phyloP scores from a whole-genome alignment of 2,888 invertebrate species.

The Molorchus minor region DNA sequence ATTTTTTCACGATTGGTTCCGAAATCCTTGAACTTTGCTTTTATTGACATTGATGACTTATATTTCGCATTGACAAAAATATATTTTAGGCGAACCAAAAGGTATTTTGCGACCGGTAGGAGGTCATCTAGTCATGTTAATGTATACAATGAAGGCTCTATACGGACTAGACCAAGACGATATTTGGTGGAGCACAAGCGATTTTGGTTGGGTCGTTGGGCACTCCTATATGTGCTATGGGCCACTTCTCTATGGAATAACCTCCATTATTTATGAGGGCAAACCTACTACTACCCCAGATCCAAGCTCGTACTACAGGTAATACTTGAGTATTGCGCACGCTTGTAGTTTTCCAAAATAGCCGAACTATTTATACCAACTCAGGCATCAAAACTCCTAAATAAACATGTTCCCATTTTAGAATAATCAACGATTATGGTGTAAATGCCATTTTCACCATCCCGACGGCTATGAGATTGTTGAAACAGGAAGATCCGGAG shows the following conservation, averaged over 20 bases:
- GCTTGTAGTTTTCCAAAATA: too few species aligned
- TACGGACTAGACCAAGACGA: constrained; percentile 83
- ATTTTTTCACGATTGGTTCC: too few species aligned
- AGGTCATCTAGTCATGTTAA: constrained; percentile 84
- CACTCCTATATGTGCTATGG: constrained; percentile 96
- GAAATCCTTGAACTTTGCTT: too few species aligned
- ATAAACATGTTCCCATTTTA: constrained; percentile 60
- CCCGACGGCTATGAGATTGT: constrained; percentile 88
- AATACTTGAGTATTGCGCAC: constrained; percentile 35
- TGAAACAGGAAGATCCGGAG: constrained; percentile 83
- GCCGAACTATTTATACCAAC: too few species aligned
- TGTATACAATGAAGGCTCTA: constrained; percentile 84
- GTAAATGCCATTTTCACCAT: constrained; percentile 89
- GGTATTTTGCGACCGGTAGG: constrained; percentile 90
- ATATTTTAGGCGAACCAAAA: constrained; percentile 69
- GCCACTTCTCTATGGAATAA: constrained; percentile 82
- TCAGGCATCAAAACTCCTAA: too few species aligned
- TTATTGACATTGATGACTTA: too few species aligned
- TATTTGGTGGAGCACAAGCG: constrained; percentile 92
- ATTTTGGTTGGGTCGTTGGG: constrained; percentile 92
- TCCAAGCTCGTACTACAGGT: constrained; percentile 91
- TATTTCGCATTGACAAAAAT: too few species aligned
- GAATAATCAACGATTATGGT: constrained; percentile 87
- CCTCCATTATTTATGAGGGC: constrained; percentile 88
- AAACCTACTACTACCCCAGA: constrained; percentile 96